A percentile compares a stretch with the other conserved stretches of the same genome.
Evolutionary conservation across 1,140 invertebrate species (phyloP).

Genomic region (Trypoxylus dichotomus): DNA sequence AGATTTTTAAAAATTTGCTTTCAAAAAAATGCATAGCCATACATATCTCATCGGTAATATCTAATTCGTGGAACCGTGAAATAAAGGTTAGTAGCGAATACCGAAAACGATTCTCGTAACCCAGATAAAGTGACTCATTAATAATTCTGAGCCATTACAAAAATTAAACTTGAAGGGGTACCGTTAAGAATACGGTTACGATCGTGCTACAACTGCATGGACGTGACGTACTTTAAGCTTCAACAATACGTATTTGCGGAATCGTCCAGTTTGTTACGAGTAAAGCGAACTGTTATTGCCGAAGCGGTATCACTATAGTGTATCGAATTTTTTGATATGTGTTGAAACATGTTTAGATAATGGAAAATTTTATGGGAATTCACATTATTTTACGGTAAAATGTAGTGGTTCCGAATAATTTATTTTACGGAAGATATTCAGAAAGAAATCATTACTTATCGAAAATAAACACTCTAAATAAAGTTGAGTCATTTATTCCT

Average conservation of each 20-base stretch:
- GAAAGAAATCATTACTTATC: no score
- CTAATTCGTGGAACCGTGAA: not conserved
- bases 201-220: not conserved
- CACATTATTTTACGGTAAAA: no score
- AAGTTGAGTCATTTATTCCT: no score
- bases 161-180: conserved; percentile 3
- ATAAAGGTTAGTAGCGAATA: not conserved
- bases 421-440: no score
- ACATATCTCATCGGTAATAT: not conserved
- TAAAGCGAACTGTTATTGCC: not conserved
- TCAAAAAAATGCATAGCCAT: not conserved
- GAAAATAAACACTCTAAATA: no score
- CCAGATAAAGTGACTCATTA: conserved; percentile 6
- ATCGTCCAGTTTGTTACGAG: not conserved
- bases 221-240: not conserved
- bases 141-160: not conserved
- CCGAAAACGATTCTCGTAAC: not conserved
- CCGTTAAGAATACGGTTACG: conserved; percentile 1
- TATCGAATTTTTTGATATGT: not conserved
- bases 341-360: not conserved
- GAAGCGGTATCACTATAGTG: not conserved
- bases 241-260: conserved; percentile 2
- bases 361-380: not conserved
- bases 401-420: no score
- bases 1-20: not conserved